Conservation (phyloP, 2,888 invertebrate species). For the Drosophila hamatofila region DNA sequence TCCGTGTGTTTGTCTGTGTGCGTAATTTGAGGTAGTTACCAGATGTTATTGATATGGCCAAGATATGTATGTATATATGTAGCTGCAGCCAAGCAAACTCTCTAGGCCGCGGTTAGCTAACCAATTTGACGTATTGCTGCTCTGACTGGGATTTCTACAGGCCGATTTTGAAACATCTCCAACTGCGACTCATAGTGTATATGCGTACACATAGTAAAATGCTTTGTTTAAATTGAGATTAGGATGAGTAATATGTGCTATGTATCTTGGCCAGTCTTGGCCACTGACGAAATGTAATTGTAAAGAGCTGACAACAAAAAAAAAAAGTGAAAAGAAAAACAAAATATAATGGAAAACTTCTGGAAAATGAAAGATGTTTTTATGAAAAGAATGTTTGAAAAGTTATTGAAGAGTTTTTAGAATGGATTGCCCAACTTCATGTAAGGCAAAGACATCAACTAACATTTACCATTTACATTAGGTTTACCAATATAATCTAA, state of each 20-base stretch:
- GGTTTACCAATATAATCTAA: no score
- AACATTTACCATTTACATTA: no score
- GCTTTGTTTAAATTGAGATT: conserved; percentile 43
- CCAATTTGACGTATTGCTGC: conserved; percentile 33
- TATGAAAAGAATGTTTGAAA: background rate
- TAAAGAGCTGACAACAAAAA: background rate
- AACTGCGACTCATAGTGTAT: background rate
- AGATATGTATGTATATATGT: conserved; percentile 2
- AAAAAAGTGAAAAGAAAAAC: no score
- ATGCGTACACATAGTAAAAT: conserved; percentile 28
- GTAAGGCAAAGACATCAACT: no score
- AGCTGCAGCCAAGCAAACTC: conserved; percentile 23
- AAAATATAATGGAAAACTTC: background rate
- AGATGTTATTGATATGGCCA: conserved; percentile 48
- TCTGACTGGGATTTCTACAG: conserved; percentile 34
- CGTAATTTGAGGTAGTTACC: conserved; percentile 26
- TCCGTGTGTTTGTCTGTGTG: background rate
- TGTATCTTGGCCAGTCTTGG: background rate
- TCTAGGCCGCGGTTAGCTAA: conserved; percentile 48
- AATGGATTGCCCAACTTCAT: background rate
- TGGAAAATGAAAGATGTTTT: background rate
- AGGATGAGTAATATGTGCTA: conserved; percentile 17
- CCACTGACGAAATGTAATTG: background rate
- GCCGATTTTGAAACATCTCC: conserved; percentile 34
- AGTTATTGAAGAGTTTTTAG: background rate